Conservation (phyloP, 2,888 invertebrate species). For the Allacma fusca region DNA sequence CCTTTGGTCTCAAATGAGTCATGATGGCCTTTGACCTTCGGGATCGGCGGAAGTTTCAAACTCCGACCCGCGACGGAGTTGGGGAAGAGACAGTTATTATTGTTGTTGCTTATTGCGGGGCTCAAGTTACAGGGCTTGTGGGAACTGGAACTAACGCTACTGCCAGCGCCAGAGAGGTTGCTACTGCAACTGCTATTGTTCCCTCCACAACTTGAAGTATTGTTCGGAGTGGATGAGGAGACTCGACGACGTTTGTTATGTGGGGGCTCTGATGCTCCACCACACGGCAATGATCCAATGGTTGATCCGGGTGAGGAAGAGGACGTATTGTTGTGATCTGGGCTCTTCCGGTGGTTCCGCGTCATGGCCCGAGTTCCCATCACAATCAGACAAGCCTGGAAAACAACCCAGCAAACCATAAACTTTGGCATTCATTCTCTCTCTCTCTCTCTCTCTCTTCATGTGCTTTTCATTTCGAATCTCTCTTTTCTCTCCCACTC, state of each 20-base stretch:
- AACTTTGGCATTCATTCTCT: conserved; percentile 30
- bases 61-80: conserved; percentile 23
- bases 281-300: conserved; percentile 49
- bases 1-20: conserved; percentile 16
- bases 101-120: conserved; percentile 29
- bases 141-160: neutral
- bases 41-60: conserved; percentile 18
- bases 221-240: conserved; percentile 33
- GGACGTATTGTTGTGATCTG: conserved; percentile 51
- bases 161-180: neutral
- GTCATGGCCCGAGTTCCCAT: conserved; percentile 54
- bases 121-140: conserved; percentile 5
- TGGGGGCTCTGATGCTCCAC: conserved; percentile 40
- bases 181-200: conserved; percentile 19
- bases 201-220: conserved; percentile 17
- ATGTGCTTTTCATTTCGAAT: neutral
- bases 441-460: conserved; percentile 21
- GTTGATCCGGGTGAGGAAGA: conserved; percentile 50
- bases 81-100: conserved; percentile 37
- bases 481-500: neutral
- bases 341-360: conserved; percentile 53
- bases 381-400: conserved; percentile 43
- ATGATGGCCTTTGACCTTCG: conserved; percentile 20
- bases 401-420: conserved; percentile 40
- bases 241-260: conserved; percentile 47